Percentiles rank a stretch among this genome's conserved stretches.
Evolutionary conservation across 1,140 invertebrate genomes (phyloP).

Genomic region (Bombus consobrinus): DNA sequence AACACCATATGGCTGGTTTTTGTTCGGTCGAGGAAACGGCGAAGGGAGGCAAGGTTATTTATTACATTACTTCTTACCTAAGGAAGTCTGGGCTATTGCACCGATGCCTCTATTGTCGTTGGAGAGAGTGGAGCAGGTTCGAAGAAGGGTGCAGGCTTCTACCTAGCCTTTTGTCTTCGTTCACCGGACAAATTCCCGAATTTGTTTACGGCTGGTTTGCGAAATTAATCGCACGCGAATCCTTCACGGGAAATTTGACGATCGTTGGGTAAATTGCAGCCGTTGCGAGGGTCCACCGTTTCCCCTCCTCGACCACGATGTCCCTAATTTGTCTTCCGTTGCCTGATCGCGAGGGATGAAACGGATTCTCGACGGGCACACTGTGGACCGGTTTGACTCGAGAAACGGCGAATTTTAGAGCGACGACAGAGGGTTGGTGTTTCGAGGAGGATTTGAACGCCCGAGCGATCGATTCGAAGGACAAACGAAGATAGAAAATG

Average conservation of each 20-base stretch:
- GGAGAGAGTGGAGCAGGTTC: conserved; percentile 19
- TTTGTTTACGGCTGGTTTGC: conserved; percentile 19
- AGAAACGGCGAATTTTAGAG: background rate
- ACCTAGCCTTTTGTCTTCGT: conserved; percentile 14
- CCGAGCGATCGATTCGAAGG: background rate
- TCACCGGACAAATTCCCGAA: conserved; percentile 6
- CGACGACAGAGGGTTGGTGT: background rate
- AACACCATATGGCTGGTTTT: conserved; percentile 67
- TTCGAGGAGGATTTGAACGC: no score
- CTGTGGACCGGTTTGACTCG: background rate
- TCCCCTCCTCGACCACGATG: no score
- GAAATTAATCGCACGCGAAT: conserved; percentile 31
- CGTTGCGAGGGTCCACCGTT: conserved; percentile 26
- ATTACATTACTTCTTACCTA: conserved; percentile 66
- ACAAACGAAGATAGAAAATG: background rate
- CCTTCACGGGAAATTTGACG: background rate
- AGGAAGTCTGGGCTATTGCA: conserved; percentile 68
- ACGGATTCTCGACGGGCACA: background rate
- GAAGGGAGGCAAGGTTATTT: conserved; percentile 64
- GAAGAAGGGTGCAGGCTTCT: conserved; percentile 2
- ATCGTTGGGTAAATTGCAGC: conserved; percentile 14
- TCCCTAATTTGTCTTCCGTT: conserved; percentile 9
- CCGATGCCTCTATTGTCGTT: conserved; percentile 58
- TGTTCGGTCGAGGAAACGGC: conserved; percentile 56
- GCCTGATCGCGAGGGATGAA: background rate